These are phyloP conservation scores for Stictonetta naevosa DNA, from an alignment of 2,113 vertebrate species.

Conservation along the genomic window DNA sequence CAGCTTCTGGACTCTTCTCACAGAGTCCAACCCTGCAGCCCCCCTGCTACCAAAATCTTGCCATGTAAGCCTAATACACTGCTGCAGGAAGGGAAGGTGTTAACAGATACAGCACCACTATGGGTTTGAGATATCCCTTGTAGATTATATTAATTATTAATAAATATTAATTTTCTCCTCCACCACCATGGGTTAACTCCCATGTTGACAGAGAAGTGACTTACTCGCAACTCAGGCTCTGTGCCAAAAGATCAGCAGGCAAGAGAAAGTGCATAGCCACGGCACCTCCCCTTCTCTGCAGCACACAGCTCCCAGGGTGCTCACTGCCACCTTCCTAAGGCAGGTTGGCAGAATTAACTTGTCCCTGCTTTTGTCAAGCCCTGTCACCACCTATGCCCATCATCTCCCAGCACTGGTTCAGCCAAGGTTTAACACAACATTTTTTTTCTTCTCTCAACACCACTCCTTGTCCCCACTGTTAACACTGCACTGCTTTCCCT, in stretches of 20 bases:
- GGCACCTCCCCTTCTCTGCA: neutral
- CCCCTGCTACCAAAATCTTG: too few species aligned
- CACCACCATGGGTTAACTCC: neutral
- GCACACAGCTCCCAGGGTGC: neutral
- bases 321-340: neutral
- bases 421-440: neutral
- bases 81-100: neutral
- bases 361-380: neutral
- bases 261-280: neutral
- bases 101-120: neutral
- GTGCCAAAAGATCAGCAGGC: neutral
- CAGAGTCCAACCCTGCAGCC: too few species aligned
- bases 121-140: neutral
- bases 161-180: neutral
- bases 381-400: neutral
- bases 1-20: too few species aligned
- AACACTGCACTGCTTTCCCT: rapidly evolving
- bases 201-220: neutral
- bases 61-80: too few species aligned
- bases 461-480: neutral
- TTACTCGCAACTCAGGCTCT: neutral
- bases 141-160: too few species aligned
- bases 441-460: neutral
- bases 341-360: neutral
- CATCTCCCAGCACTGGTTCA: neutral